Conservation (phyloP, 2,113 vertebrate species). For the Corythornis cristatus region DNA sequence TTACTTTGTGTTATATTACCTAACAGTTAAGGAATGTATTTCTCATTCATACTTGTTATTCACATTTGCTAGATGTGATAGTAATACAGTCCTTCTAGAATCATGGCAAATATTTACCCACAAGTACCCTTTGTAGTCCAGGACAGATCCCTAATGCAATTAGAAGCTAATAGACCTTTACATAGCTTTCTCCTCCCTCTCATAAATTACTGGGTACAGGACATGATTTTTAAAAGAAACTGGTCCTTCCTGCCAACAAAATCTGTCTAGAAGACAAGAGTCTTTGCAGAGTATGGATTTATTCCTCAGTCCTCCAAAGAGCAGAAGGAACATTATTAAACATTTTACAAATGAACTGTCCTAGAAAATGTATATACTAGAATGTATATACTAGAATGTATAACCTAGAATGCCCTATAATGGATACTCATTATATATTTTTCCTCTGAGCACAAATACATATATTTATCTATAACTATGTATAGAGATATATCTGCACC, state of each 20-base stretch:
- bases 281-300: background rate
- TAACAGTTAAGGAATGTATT: background rate
- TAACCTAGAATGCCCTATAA: too few relatives aligned
- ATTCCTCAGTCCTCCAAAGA: background rate
- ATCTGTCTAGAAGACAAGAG: background rate
- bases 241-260: background rate
- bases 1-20: background rate
- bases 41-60: background rate
- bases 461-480: background rate
- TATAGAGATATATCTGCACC: background rate
- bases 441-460: background rate
- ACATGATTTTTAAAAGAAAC: background rate
- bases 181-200: background rate
- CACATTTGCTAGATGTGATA: background rate
- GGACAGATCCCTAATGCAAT: background rate
- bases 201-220: background rate
- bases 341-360: background rate
- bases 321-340: background rate
- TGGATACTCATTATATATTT: background rate
- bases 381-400: too few relatives aligned
- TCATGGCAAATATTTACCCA: background rate
- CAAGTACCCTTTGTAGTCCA: background rate
- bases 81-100: background rate
- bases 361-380: background rate
- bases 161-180: background rate